These are phyloP conservation scores for Melipona quadrifasciata DNA, from an alignment of 1,140 invertebrate genomes.

Conservation along the genomic window DNA sequence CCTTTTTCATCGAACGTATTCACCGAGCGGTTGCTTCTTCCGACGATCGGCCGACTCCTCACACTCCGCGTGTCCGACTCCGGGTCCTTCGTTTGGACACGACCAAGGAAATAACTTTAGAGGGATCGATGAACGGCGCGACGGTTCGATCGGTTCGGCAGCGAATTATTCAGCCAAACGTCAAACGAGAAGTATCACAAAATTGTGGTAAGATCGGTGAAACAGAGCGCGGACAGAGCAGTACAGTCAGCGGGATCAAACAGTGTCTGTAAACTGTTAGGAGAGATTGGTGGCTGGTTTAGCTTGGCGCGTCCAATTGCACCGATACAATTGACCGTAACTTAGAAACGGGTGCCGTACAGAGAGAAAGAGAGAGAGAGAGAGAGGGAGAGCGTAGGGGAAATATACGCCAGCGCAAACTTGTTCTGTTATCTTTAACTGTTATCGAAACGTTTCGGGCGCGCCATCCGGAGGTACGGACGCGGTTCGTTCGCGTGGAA, in stretches of 20 bases:
- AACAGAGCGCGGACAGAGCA: neutral
- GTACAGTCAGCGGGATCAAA: constrained; percentile 40
- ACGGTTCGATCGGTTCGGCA: neutral
- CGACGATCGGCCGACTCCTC: neutral
- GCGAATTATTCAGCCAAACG: neutral
- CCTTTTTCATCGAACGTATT: constrained; percentile 6
- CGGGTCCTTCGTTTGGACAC: neutral
- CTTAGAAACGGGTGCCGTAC: constrained; percentile 5
- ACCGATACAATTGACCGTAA: constrained; percentile 31
- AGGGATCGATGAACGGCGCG: neutral
- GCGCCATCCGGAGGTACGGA: neutral
- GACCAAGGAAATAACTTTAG: neutral
- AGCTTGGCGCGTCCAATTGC: constrained; percentile 19
- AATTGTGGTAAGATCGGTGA: constrained; percentile 2
- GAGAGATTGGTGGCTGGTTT: constrained; percentile 14
- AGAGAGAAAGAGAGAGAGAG: no score
- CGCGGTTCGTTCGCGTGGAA: neutral
- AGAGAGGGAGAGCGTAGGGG: neutral
- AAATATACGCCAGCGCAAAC: constrained; percentile 5
- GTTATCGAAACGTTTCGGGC: neutral
- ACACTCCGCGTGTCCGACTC: neutral
- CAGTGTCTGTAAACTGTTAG: constrained; percentile 41
- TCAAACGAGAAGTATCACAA: neutral
- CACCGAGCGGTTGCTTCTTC: neutral
- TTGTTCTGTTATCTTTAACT: constrained; percentile 31